Conservation (phyloP, 1,140 invertebrate genomes). For the Cotesia typhae region DNA sequence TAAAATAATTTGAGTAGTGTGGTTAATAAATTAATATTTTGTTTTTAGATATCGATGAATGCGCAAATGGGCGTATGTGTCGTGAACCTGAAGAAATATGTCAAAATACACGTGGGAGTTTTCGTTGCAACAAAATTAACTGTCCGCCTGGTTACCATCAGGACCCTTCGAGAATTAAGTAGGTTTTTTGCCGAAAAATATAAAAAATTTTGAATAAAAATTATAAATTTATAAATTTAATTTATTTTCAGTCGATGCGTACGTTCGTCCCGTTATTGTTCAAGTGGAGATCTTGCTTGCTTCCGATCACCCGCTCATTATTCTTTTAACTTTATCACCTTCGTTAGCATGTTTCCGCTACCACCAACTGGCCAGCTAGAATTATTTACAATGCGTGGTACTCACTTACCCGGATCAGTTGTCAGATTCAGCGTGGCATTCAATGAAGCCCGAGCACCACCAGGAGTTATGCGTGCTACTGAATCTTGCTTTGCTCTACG, state of each 20-base stretch:
- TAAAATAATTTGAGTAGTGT: too few relatives aligned
- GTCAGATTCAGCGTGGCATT: conserved; percentile 81
- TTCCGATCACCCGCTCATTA: conserved; percentile 80
- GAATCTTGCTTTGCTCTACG: conserved; percentile 74
- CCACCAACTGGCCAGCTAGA: conserved; percentile 74
- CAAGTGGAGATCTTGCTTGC: conserved; percentile 74
- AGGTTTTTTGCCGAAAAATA: conserved; percentile 51
- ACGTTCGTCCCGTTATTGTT: conserved; percentile 74
- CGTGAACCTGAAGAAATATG: conserved; percentile 80
- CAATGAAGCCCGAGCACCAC: conserved; percentile 70
- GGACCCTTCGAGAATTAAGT: conserved; percentile 80
- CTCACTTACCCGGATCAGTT: conserved; percentile 72
- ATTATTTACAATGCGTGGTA: conserved; percentile 88
- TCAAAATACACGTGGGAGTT: conserved; percentile 89
- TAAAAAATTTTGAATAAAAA: not conserved
- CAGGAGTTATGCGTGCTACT: conserved; percentile 70
- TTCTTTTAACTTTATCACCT: conserved; percentile 91
- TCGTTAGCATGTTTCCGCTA: conserved; percentile 84
- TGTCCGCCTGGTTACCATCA: conserved; percentile 85
- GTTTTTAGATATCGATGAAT: conserved; percentile 87
- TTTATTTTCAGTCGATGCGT: conserved; percentile 80
- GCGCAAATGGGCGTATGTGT: conserved; percentile 71
- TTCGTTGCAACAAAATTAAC: conserved; percentile 83
- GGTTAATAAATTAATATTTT: conserved; percentile 4
- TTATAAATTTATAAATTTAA: not conserved